Percentiles rank a stretch among this genome's conserved stretches.
phyloP scores from a whole-genome alignment of 23 tunicate genomes.

The Ascidia mentula region DNA sequence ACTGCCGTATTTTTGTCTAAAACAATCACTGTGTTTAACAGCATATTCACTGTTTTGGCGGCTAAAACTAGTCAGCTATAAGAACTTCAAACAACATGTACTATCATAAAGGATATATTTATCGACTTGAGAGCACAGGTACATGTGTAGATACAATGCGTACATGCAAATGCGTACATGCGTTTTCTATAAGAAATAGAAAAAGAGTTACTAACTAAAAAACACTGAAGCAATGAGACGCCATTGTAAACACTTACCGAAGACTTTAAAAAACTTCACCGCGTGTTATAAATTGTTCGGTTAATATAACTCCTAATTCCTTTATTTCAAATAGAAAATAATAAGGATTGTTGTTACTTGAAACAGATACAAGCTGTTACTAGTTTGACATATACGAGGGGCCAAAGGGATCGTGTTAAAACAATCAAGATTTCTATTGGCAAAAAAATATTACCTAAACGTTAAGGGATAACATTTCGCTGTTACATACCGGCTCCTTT shows the following conservation, averaged over 20 bases:
- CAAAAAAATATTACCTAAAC: neutral
- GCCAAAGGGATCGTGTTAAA: neutral
- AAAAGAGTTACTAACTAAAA: neutral
- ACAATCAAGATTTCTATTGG: neutral
- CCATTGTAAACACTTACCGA: neutral
- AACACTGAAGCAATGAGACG: neutral
- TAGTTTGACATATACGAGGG: neutral
- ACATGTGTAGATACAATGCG: no score
- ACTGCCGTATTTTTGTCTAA: no score
- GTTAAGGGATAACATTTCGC: neutral
- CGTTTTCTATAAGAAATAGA: neutral
- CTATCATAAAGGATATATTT: no score
- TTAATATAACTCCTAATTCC: neutral
- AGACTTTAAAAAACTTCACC: neutral
- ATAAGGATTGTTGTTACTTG: neutral
- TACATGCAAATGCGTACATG: no score
- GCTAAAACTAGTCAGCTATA: no score
- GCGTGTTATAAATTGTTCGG: neutral
- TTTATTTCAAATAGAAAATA: neutral
- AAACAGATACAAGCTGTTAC: neutral
- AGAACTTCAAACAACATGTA: no score
- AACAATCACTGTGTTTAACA: no score
- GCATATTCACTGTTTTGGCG: no score
- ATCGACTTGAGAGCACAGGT: no score
- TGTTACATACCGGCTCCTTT: conserved; percentile 1